Percentiles rank a stretch among this genome's conserved stretches.
Evolutionary conservation across 1,140 invertebrate genomes (phyloP).

Genomic region (Drusus annulatus): DNA sequence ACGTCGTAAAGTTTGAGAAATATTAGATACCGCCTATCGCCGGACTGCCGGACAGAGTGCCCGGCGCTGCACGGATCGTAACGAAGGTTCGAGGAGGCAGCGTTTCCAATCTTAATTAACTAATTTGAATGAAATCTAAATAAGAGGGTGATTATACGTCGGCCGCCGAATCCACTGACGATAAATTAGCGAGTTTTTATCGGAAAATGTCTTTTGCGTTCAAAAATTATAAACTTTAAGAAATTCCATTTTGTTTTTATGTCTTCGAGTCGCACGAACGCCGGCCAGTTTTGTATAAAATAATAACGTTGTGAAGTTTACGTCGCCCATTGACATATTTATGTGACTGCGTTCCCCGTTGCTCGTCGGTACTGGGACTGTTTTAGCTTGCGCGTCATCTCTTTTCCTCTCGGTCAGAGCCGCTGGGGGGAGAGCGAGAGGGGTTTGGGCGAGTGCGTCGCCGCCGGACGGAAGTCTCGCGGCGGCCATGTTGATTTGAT

Average conservation of each 20-base stretch:
- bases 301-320: constrained; percentile 57
- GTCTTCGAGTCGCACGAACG: constrained; percentile 47
- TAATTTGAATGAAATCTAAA: constrained; percentile 58
- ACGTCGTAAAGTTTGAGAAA: constrained; percentile 29
- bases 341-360: constrained; percentile 45
- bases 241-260: constrained; percentile 54
- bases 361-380: background rate
- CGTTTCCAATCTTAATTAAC: constrained; percentile 51
- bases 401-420: background rate
- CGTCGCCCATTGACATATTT: constrained; percentile 59
- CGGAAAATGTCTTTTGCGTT: constrained; percentile 45
- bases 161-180: constrained; percentile 2
- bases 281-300: constrained; percentile 53
- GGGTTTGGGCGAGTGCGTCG: background rate
- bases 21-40: constrained; percentile 33
- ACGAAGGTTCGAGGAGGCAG: constrained; percentile 21
- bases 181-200: constrained; percentile 58
- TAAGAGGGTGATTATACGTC: constrained; percentile 46
- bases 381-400: background rate
- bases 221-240: constrained; percentile 48
- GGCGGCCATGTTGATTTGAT: constrained; percentile 56
- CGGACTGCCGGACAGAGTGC: constrained; percentile 11
- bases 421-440: background rate
- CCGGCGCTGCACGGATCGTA: constrained; percentile 21
- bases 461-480: constrained; percentile 25